Conservation (phyloP, 2,888 invertebrate species). For the Baronia brevicornis region DNA sequence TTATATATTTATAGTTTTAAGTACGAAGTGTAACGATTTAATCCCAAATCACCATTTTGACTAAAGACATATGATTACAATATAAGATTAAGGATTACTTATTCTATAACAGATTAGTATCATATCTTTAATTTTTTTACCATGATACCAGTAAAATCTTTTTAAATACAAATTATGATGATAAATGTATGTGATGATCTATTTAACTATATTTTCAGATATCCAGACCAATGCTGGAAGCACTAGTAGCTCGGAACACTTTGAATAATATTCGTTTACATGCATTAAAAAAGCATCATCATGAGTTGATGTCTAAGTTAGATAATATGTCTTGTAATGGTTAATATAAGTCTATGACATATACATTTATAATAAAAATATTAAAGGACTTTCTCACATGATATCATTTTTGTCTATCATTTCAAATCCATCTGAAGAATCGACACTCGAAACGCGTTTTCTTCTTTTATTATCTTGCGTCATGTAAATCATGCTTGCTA, state of each 20-base stretch:
- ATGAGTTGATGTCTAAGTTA: slow-evolving; percentile 58
- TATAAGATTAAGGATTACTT: no score
- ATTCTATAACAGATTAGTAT: no score
- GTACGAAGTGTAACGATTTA: no score
- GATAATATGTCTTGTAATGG: slow-evolving; percentile 52
- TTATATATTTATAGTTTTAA: no score
- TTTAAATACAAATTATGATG: background rate
- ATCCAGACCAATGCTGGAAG: slow-evolving; percentile 69
- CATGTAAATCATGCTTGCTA: slow-evolving; percentile 49
- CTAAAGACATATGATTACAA: no score
- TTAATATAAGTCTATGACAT: slow-evolving; percentile 21
- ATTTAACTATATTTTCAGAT: slow-evolving; percentile 42
- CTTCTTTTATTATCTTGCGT: slow-evolving; percentile 39
- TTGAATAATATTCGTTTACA: slow-evolving; percentile 53
- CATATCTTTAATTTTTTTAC: no score
- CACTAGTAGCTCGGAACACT: slow-evolving; percentile 59
- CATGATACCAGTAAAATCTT: no score
- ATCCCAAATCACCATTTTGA: no score
- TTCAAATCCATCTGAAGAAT: slow-evolving; percentile 70
- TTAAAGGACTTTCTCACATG: slow-evolving; percentile 30
- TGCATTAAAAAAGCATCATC: slow-evolving; percentile 64
- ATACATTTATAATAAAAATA: slow-evolving; percentile 13
- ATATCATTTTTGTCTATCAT: slow-evolving; percentile 63
- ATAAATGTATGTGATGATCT: background rate
- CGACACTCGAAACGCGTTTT: slow-evolving; percentile 49